Base-by-base conservation (phyloP, 2,888 invertebrate genomes). In the Odontocerum albicorne region DNA sequence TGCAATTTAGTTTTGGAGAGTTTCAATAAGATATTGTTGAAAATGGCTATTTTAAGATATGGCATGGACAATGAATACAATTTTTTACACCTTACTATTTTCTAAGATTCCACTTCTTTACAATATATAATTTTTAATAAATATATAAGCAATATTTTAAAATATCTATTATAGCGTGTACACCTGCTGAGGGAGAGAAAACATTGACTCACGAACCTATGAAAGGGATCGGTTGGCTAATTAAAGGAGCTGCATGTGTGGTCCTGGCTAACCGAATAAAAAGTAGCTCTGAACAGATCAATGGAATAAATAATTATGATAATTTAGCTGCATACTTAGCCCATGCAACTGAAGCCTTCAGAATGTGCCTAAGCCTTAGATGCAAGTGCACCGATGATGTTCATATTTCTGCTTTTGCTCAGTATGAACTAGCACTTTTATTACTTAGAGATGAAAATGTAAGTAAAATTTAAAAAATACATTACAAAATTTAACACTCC, bases 401-500 rank as follows among this genome's bases (percentile, higher is more conserved):
- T 47, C 85, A 86, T 65, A 70, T 86, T 50, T 79, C 84, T 45
- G 85, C 85, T 2, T 86, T 83, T 67, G 81, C 84, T 13, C 72
- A 80, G 49, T 86, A 82, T 66, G 86, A 87, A 66, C 68, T 86
- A 40, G 86, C 84, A 3, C 69, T 73, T 12, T 66, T 82, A 20
- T 66, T 81, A 36, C 66, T 75, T 49, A 72, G 69, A 65, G 66
- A 70, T 47, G 65, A 68, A 20, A 65, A 72, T 67, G 77, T 77
- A 64, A 64, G 64, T 62, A 35, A 1, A 16, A n/a, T 22, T 17
- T 32, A n/a, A n/a, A n/a, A n/a, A n/a, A n/a, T n/a, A n/a, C n/a
- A n/a, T n/a, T n/a, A n/a, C n/a, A n/a, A n/a, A n/a, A n/a, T n/a
- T n/a, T n/a, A n/a, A n/a, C n/a, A n/a, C n/a, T n/a, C n/a, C n/a